phyloP scores from a whole-genome alignment of 2,113 vertebrate genomes.

The Eleginops maclovinus region DNA sequence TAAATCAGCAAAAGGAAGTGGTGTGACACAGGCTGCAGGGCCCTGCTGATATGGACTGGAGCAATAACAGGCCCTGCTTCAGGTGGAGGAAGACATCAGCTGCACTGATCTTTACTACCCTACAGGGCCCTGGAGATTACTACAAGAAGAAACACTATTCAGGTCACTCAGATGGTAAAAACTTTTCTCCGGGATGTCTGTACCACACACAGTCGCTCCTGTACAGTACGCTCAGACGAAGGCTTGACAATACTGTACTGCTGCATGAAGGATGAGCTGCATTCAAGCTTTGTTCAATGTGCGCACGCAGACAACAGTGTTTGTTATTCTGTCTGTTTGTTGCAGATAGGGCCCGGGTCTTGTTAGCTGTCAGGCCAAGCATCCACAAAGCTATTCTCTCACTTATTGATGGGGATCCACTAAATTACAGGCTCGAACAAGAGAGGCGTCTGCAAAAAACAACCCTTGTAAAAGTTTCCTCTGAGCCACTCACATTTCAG shows the following conservation, averaged over 20 bases:
- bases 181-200: slow-evolving; percentile 31
- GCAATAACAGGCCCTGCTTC: slow-evolving; percentile 84
- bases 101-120: slow-evolving; percentile 87
- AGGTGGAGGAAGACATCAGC: slow-evolving; percentile 88
- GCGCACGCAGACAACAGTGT: slow-evolving; percentile 59
- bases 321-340: slow-evolving; percentile 79
- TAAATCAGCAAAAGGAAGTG: slow-evolving; percentile 78
- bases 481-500: slow-evolving; percentile 66
- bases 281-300: slow-evolving; percentile 67
- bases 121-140: slow-evolving; percentile 87
- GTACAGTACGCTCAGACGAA: slow-evolving; percentile 43
- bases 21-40: slow-evolving; percentile 84
- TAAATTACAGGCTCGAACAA: slow-evolving; percentile 80
- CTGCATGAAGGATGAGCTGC: slow-evolving; percentile 72
- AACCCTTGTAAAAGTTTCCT: slow-evolving; percentile 76
- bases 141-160: slow-evolving; percentile 74
- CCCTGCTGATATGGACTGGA: slow-evolving; percentile 66
- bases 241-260: slow-evolving; percentile 55
- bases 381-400: slow-evolving; percentile 79
- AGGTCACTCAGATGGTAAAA: slow-evolving; percentile 64
- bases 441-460: slow-evolving; percentile 63
- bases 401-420: slow-evolving; percentile 81
- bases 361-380: slow-evolving; percentile 79
- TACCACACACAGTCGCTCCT: slow-evolving; percentile 42
- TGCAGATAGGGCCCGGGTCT: slow-evolving; percentile 75